Evolutionary conservation across 2,113 vertebrate genomes (phyloP).

Genomic region (Hipposideros armiger): DNA sequence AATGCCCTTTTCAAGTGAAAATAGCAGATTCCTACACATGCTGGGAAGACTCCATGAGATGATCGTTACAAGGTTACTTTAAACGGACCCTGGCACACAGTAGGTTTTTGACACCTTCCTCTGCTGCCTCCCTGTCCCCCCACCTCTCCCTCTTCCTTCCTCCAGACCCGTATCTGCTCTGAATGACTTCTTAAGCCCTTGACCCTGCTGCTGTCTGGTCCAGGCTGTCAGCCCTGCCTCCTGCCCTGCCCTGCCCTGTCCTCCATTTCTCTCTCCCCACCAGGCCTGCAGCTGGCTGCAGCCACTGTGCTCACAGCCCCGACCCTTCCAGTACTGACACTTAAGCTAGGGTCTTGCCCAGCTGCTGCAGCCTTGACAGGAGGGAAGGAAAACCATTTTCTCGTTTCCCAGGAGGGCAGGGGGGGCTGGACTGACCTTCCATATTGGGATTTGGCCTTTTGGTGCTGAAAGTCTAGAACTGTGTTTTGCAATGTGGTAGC

Average conservation of each 20-base stretch:
- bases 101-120: not conserved
- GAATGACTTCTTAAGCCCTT: not conserved
- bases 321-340: not conserved
- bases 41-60: not conserved
- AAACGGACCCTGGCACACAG: not conserved
- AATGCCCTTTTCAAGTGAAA: not conserved
- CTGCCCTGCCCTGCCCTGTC: no score
- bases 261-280: not conserved
- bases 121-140: not conserved
- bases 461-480: not conserved
- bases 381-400: not conserved
- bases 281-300: not conserved
- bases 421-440: no score
- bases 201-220: not conserved
- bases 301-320: accelerated
- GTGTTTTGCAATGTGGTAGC: accelerated
- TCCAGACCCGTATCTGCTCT: not conserved
- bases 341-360: not conserved
- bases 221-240: not conserved
- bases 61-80: accelerated
- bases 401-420: not conserved
- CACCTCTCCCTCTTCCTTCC: not conserved
- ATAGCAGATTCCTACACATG: accelerated
- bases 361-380: not conserved
- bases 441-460: not conserved